These are phyloP conservation scores for Phalangium opilio DNA, from an alignment of 2,888 invertebrate genomes.

Conservation along the genomic window DNA sequence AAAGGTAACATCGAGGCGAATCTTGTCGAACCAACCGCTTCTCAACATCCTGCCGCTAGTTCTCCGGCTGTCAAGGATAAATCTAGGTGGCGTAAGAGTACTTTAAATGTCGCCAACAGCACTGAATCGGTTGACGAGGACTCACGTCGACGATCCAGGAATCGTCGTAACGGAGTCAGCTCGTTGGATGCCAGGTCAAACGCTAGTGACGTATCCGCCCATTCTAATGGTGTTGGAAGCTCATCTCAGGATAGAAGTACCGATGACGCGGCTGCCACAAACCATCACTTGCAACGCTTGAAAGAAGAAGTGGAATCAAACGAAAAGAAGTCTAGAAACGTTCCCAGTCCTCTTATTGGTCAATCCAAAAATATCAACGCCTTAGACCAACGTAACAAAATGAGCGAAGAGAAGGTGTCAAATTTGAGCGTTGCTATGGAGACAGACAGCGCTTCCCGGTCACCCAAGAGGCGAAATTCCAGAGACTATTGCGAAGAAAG, in stretches of 20 bases:
- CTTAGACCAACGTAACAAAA: too few species aligned
- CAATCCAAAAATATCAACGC: too few species aligned
- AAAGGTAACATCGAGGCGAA: slow-evolving; percentile 4
- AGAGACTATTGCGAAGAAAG: not conserved
- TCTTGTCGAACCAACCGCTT: slow-evolving; percentile 12
- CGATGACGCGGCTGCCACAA: too few species aligned
- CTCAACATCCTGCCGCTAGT: slow-evolving; percentile 20
- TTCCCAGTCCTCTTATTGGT: too few species aligned
- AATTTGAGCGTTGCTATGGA: not conserved
- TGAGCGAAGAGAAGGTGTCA: too few species aligned
- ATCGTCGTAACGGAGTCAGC: not conserved
- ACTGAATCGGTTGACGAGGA: slow-evolving; percentile 51
- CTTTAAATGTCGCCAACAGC: slow-evolving; percentile 40
- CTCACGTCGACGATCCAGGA: slow-evolving; percentile 34
- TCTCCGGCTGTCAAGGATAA: slow-evolving; percentile 49
- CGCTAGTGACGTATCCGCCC: not conserved
- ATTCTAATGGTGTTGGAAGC: not conserved
- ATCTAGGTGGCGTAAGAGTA: slow-evolving; percentile 56
- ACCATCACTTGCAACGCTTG: too few species aligned
- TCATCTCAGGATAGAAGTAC: too few species aligned
- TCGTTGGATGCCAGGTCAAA: not conserved
- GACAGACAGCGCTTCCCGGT: too few species aligned
- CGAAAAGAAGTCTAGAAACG: too few species aligned
- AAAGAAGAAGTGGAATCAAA: too few species aligned
- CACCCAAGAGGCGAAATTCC: not conserved